phyloP scores from a whole-genome alignment of 2,113 vertebrate genomes.

The zebrafish (Danio rerio) region DNA sequence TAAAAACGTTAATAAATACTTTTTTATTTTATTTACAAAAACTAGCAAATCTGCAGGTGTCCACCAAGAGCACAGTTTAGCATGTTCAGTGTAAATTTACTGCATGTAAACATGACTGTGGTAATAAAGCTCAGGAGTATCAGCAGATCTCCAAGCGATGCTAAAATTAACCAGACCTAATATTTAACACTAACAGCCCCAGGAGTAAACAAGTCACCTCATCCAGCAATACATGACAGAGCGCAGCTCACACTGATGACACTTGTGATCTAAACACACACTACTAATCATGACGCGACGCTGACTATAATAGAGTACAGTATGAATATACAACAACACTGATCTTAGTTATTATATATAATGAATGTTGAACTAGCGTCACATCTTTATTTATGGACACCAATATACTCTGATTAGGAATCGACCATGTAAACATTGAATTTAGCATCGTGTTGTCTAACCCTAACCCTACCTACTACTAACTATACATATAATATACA shows the following conservation, averaged over 20 bases:
- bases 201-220: slow-evolving; percentile 3
- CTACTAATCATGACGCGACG: background rate
- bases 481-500: no score
- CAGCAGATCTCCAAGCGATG: slow-evolving; percentile 1
- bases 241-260: no score
- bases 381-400: no score
- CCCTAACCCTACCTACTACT: no score
- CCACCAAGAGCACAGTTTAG: background rate
- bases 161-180: slow-evolving; percentile 30
- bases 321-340: background rate
- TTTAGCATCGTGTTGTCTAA: no score
- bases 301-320: background rate
- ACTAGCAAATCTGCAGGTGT: background rate
- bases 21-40: no score
- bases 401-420: no score
- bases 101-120: slow-evolving; percentile 7
- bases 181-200: background rate
- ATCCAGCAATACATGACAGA: background rate
- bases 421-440: no score
- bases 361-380: no score
- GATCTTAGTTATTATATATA: no score
- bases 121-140: slow-evolving; percentile 9
- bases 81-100: background rate
- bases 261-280: background rate
- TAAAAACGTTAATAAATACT: no score